Percentiles rank a stretch among this genome's conserved stretches.
phyloP scores from a whole-genome alignment of 2,113 vertebrate genomes.

The Crotalus viridis region DNA sequence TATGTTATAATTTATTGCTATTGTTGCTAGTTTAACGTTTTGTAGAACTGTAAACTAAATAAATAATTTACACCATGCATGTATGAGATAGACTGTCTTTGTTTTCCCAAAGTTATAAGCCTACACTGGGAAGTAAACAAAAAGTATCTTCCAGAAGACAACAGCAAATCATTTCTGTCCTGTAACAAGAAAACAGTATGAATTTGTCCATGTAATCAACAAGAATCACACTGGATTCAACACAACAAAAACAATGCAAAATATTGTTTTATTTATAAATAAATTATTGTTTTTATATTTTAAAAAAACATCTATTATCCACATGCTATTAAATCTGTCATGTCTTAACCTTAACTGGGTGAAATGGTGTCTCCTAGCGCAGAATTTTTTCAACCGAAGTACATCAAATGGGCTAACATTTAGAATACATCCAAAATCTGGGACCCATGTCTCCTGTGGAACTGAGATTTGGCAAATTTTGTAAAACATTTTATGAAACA shows the following conservation, averaged over 20 bases:
- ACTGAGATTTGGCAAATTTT: neutral
- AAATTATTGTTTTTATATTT: neutral
- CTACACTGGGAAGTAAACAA: neutral
- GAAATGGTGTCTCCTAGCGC: neutral
- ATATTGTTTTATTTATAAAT: neutral
- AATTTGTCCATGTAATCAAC: neutral
- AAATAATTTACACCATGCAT: neutral
- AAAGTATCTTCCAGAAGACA: neutral
- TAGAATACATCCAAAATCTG: neutral
- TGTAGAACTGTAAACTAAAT: neutral
- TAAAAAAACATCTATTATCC: neutral
- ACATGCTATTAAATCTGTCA: neutral
- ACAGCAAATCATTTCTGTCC: neutral
- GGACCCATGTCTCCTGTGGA: neutral
- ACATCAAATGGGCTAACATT: neutral
- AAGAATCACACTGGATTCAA: neutral
- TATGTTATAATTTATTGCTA: neutral
- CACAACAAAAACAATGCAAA: neutral
- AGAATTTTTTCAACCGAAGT: neutral
- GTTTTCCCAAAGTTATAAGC: neutral
- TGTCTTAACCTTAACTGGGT: neutral
- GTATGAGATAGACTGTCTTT: neutral
- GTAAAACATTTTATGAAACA: no score
- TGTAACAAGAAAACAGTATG: neutral
- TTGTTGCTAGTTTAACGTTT: neutral